Percentiles rank a stretch among this genome's conserved stretches.
Evolutionary conservation across 2,113 vertebrate species (phyloP).

Genomic region (Puma concolor): DNA sequence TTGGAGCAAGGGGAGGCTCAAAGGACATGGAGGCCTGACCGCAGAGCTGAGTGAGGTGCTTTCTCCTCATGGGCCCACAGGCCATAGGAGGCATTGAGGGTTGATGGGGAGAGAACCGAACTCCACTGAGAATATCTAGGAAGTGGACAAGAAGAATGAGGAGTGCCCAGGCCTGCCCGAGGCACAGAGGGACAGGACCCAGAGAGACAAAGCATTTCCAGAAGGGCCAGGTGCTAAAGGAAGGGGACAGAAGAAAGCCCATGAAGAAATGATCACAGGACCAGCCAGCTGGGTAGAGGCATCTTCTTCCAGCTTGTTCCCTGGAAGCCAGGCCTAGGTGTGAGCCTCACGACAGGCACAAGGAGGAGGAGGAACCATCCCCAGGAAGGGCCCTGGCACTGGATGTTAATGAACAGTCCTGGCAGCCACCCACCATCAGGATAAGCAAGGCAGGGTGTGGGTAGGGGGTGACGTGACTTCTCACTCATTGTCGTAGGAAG

Average conservation of each 20-base stretch:
- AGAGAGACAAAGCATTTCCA: neutral
- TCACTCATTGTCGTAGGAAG: neutral
- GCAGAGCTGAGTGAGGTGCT: neutral
- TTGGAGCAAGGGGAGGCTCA: neutral
- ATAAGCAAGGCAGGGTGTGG: rapidly evolving
- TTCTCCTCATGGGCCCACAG: neutral
- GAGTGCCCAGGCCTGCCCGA: neutral
- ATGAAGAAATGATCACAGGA: neutral
- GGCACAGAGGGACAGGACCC: neutral
- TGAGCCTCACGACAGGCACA: neutral
- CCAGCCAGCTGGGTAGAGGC: neutral
- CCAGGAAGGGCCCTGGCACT: neutral
- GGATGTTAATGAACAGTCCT: too few relatives aligned
- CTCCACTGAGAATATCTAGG: neutral
- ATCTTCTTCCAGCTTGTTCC: neutral
- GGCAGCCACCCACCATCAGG: neutral
- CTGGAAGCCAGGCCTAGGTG: too few relatives aligned
- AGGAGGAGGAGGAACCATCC: neutral
- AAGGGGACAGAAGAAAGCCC: neutral
- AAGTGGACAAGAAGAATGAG: neutral
- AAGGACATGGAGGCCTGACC: neutral
- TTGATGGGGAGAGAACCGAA: neutral
- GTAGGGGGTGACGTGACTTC: neutral
- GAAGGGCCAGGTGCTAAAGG: neutral
- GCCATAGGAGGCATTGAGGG: neutral